A percentile compares a stretch with the other conserved stretches of the same genome.
Evolutionary conservation across 1,140 invertebrate genomes (phyloP).

Genomic region (Solenopsis fugax): DNA sequence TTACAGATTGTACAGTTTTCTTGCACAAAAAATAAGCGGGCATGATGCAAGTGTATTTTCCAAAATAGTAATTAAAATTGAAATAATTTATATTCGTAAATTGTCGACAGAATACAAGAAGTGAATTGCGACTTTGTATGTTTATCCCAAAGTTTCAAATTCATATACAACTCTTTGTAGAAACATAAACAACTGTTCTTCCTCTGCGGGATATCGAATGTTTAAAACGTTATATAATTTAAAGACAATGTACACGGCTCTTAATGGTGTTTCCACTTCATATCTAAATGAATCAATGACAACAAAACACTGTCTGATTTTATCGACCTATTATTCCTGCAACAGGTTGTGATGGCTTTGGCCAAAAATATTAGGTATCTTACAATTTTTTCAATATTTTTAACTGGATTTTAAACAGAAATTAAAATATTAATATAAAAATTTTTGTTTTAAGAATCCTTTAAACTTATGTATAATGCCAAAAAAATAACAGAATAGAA

Average conservation of each 20-base stretch:
- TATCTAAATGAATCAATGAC: not conserved
- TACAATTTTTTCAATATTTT: too few species aligned
- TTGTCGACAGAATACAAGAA: not conserved
- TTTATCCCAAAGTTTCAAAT: constrained; percentile 6
- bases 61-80: not conserved
- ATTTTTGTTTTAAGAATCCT: too few species aligned
- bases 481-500: too few species aligned
- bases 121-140: not conserved
- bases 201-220: not conserved
- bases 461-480: too few species aligned
- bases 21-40: not conserved
- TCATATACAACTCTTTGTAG: not conserved
- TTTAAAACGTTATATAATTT: constrained; percentile 24
- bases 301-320: not conserved
- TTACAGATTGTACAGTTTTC: not conserved
- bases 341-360: too few species aligned
- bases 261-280: not conserved
- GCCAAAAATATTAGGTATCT: too few species aligned
- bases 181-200: not conserved
- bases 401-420: too few species aligned
- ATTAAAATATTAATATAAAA: too few species aligned
- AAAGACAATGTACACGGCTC: not conserved
- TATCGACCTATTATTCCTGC: not conserved
- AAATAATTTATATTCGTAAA: constrained; percentile 4
- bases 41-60: constrained; percentile 18